Evolutionary conservation across 2,113 vertebrate genomes (phyloP).

Genomic region (Triplophysa siluroides): DNA sequence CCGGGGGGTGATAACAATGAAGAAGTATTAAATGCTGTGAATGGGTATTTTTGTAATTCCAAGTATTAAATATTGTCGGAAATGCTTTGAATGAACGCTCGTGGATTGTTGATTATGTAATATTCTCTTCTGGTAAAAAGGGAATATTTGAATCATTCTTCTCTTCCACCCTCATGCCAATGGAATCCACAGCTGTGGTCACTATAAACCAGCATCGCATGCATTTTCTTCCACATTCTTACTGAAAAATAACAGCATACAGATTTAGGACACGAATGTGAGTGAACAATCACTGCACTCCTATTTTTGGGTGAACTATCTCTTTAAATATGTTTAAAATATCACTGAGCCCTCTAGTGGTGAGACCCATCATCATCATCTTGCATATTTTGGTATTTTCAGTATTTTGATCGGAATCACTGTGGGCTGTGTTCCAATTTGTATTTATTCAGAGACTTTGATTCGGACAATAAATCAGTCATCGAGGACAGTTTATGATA

Average conservation of each 20-base stretch:
- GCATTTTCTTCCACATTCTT: too few species aligned
- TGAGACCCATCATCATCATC: not conserved
- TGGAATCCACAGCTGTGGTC: too few species aligned
- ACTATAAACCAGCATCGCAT: too few species aligned
- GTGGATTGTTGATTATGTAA: not conserved
- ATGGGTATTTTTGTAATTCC: conserved; percentile 12
- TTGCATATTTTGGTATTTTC: not conserved
- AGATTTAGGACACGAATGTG: too few species aligned
- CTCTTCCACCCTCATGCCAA: too few species aligned
- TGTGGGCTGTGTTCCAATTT: not conserved
- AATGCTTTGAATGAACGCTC: not conserved
- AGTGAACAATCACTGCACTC: too few species aligned
- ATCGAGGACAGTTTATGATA: conserved; percentile 11
- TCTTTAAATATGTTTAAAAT: conserved; percentile 9
- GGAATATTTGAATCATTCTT: too few species aligned
- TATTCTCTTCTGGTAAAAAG: not conserved
- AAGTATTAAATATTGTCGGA: not conserved
- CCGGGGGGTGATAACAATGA: conserved; percentile 23
- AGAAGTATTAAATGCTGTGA: not conserved
- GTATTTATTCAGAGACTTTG: not conserved
- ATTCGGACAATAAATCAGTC: conserved; percentile 21
- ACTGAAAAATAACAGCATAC: too few species aligned
- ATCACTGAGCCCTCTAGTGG: conserved; percentile 19
- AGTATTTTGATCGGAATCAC: not conserved
- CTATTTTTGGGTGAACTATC: not conserved